A percentile compares a stretch with the other conserved stretches of the same genome.
Conservation (phyloP, 2,797 vertebrate species). For the Dryobates pubescens region DNA sequence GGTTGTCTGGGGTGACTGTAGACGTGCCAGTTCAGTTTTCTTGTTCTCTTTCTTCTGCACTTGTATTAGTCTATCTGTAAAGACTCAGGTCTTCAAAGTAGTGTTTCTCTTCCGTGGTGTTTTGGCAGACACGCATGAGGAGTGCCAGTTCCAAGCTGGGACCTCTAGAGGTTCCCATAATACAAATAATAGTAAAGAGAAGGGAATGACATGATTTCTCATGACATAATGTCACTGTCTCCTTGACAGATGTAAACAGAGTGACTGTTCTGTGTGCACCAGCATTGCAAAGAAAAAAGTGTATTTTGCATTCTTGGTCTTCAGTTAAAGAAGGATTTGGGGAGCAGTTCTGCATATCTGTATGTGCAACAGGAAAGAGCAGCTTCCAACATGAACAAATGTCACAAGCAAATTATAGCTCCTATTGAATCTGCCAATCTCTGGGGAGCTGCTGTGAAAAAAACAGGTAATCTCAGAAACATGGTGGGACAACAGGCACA, state of each 20-base stretch:
- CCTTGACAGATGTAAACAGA: background rate
- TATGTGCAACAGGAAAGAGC: background rate
- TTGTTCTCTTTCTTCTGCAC: background rate
- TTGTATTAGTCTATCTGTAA: background rate
- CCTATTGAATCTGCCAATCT: background rate
- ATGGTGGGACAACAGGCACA: too few relatives aligned
- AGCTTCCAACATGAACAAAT: background rate
- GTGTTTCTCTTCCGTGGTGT: background rate
- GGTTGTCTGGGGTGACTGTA: background rate
- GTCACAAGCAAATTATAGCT: background rate
- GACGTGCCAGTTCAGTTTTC: background rate
- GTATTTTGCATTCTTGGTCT: background rate
- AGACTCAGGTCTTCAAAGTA: background rate
- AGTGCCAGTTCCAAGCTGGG: background rate
- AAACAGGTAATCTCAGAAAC: too few relatives aligned
- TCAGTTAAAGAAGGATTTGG: background rate
- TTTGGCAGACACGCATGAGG: background rate
- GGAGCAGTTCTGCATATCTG: background rate
- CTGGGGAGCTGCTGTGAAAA: background rate
- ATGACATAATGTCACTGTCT: background rate
- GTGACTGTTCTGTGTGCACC: background rate
- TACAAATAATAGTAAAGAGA: constrained; percentile 18
- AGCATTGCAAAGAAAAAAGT: background rate
- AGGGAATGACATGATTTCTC: background rate
- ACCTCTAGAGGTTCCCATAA: constrained; percentile 58